Base-by-base conservation (phyloP, 2,888 invertebrate species). In the Leptinotarsa haldemani region DNA sequence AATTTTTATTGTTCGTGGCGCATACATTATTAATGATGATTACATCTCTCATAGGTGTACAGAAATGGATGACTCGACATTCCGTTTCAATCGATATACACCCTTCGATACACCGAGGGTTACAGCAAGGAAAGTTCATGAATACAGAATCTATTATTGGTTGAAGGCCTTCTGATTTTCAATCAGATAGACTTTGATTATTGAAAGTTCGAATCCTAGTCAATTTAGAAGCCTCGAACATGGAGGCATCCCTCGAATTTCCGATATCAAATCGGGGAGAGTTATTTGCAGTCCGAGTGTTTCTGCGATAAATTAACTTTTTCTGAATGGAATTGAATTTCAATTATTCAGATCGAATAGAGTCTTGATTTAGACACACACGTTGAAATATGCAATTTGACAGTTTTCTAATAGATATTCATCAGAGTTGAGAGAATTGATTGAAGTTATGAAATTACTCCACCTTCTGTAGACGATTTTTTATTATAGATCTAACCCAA, bases 1-100 rank as follows among this genome's bases (percentile, higher is more conserved):
- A 56, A 13, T 56, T 22, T 56, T 56, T 56, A 18, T 56, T 56
- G 22, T 22, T 22, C 56, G 15, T 22, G 15, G 22, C 56, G 56
- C 20, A 56, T 22, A 56, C n/a, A 56, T 56, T 56, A 56, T 56
- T 22, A 22, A 56, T 56, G 20, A 56, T 22, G 20, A 56, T 56
- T 15, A 15, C 56, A 56, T 22, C 15, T 15, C 15, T 13, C 56
- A 22, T 22, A 56, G 20, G 56, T 56, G 56, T 56, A 20, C 22
- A 15, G 22, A 56, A 56, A 56, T 56, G 12, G 56, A 56, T 56
- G 22, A 56, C 13, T 15, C 22, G 20, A 20, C 56, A 22, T 56
- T 56, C 4, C 15, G 4, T 22, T 56, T 56, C 12, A 56, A 56
- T 56, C 56, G 13, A 56, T 56, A 56, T 22, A 22, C 50, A 4